Conservation (phyloP, 2,797 vertebrate species). For the Chaenodraco wilsoni region DNA sequence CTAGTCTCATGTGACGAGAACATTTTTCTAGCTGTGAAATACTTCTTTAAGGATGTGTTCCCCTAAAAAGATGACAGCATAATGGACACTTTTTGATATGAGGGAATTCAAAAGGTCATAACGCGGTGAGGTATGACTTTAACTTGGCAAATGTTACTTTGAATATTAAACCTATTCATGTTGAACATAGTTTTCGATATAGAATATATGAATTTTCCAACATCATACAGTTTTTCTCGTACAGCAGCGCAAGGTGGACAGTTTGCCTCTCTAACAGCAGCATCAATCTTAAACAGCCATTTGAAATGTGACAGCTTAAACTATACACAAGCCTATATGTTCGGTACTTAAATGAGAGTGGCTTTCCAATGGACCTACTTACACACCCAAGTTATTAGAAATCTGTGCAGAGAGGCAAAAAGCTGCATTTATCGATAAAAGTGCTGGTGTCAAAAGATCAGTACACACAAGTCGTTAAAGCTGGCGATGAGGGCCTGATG, state of each 20-base stretch:
- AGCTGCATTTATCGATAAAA: conserved; percentile 50
- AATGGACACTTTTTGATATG: not conserved
- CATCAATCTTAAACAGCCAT: conserved; percentile 30
- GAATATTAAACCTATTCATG: not conserved
- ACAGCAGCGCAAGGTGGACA: conserved; percentile 10
- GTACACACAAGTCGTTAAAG: conserved; percentile 45
- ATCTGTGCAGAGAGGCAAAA: conserved; percentile 33
- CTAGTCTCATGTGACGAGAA: too few species aligned
- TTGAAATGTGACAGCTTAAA: conserved; percentile 44
- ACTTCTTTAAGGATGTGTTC: not conserved
- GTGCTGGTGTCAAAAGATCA: conserved; percentile 58
- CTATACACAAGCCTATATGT: conserved; percentile 39
- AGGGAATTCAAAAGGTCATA: not conserved
- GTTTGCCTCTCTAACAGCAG: conserved; percentile 4
- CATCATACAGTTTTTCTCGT: not conserved
- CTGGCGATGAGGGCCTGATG: conserved; percentile 16
- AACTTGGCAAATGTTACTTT: not conserved
- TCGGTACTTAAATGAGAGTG: conserved; percentile 17
- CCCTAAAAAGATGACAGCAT: conserved; percentile 1
- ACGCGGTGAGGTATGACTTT: not conserved
- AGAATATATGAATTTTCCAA: not conserved
- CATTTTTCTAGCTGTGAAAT: too few species aligned
- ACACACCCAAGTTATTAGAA: conserved; percentile 19
- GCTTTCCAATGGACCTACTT: conserved; percentile 7
- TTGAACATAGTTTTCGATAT: not conserved